Conservation (phyloP, 2,113 vertebrate genomes). For the Bubalus kerabau region DNA sequence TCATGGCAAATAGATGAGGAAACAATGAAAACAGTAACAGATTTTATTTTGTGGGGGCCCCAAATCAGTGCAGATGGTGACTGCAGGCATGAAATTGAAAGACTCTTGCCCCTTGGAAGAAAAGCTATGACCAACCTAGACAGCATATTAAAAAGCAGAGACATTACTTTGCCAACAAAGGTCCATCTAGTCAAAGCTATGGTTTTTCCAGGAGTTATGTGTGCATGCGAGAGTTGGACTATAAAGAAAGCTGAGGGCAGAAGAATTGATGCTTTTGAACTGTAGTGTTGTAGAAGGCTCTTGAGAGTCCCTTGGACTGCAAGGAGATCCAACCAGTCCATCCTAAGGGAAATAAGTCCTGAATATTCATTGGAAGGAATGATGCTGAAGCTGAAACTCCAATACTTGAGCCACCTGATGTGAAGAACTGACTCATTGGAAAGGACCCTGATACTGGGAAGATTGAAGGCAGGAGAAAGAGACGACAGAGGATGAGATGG, state of each 20-base stretch:
- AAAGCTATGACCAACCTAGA: neutral
- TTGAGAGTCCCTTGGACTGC: neutral
- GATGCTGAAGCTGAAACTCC: neutral
- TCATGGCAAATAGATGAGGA: neutral
- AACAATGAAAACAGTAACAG: neutral
- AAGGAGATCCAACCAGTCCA: neutral
- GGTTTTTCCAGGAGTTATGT: neutral
- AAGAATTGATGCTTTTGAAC: neutral
- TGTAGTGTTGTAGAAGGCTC: neutral
- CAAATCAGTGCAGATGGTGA: neutral
- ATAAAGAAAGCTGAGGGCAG: fast-evolving
- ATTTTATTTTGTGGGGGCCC: neutral
- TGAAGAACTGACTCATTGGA: neutral
- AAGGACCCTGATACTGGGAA: neutral
- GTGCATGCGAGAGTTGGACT: neutral
- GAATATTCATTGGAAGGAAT: neutral
- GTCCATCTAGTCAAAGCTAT: neutral
- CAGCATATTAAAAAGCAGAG: neutral
- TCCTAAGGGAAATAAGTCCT: neutral
- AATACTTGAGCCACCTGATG: neutral
- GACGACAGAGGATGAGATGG: fast-evolving
- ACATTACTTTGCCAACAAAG: neutral
- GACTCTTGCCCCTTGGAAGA: neutral
- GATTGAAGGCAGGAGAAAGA: neutral
- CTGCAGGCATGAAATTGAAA: neutral